Evolutionary conservation across 2,113 vertebrate species (phyloP), one percentile per base, ranked within the genome.

Genomic region (Polyodon spathula): DNA sequence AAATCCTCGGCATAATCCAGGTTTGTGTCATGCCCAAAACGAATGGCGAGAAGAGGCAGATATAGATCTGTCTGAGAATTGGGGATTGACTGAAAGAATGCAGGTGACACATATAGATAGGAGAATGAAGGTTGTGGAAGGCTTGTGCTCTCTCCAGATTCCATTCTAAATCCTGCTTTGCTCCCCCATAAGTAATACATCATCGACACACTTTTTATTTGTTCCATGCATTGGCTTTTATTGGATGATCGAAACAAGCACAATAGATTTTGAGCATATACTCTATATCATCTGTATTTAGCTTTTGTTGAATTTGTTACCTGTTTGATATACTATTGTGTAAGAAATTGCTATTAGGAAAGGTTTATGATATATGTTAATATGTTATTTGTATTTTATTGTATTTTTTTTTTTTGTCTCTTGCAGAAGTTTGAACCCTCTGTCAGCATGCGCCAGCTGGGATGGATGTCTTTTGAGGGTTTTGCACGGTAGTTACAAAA

Each of bases 1-100:
- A 97, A 74, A 92, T 97, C 63, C 93, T 98, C 76, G 91, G 90
- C 81, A 91, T 99, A 68, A 98, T 99, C 71, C 95, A 98, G 92
- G 96, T 98, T 39, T 66, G 78, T 68, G 56, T 27, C 27, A 3
- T 27, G 27, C 27, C 27, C 27, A 27, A 27, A 56, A 6, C 14
- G 2, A 66, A 57, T 65, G 14, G 3, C 44, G 8, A 58, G 42
- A 2, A 27, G 27, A 27, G 27, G 27, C 27, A 27, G 46, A 11
- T 50, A 8, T 4, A 50, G 15, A 27, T 27, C 27, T 27, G 1
- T 27, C 3, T 27, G 27, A 6, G 15, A 6, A 11, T 48, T 4
- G 7, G 9, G 15, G 46, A 15, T 11, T 15, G 27, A 50, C 9
- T 11, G 46, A 15, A 50, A 50, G 15, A 4, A 8, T 50, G 46